phyloP scores from a whole-genome alignment of 2,888 invertebrate genomes.

The Temnothorax rugatulus region DNA sequence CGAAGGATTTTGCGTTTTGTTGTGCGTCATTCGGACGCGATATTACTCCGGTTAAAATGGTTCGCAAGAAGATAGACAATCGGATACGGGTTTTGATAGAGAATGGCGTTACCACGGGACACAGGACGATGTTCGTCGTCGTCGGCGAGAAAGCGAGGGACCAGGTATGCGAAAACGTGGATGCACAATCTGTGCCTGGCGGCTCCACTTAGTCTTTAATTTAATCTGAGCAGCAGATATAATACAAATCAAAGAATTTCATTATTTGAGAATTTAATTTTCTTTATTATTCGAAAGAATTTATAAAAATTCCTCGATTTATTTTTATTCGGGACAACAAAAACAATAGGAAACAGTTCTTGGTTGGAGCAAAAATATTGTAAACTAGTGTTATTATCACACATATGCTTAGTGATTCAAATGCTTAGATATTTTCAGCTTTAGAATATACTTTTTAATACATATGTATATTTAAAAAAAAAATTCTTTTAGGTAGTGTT shows the following conservation, averaged over 20 bases:
- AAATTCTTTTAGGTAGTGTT: conserved; percentile 93
- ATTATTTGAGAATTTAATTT: background rate
- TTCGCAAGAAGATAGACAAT: conserved; percentile 98
- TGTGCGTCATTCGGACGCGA: background rate
- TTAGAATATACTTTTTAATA: background rate
- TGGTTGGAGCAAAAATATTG: too few relatives aligned
- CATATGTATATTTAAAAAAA: background rate
- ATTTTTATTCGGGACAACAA: too few relatives aligned
- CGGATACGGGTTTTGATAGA: conserved; percentile 98
- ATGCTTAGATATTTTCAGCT: background rate
- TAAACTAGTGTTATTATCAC: background rate
- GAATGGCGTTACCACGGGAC: conserved; percentile 96
- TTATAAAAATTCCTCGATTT: background rate
- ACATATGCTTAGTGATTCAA: background rate
- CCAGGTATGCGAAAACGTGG: conserved; percentile 89
- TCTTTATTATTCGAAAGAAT: background rate
- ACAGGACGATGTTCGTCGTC: conserved; percentile 97
- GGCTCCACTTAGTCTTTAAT: background rate
- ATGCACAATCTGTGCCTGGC: background rate
- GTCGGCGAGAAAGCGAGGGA: conserved; percentile 98
- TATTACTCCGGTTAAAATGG: conserved; percentile 88
- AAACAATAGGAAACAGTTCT: too few relatives aligned
- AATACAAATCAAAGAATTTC: background rate
- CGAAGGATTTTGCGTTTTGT: background rate
- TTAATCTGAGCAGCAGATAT: background rate